These are phyloP conservation scores for Peromyscus maniculatus DNA, from an alignment of 2,113 vertebrate species.

Conservation along the genomic window DNA sequence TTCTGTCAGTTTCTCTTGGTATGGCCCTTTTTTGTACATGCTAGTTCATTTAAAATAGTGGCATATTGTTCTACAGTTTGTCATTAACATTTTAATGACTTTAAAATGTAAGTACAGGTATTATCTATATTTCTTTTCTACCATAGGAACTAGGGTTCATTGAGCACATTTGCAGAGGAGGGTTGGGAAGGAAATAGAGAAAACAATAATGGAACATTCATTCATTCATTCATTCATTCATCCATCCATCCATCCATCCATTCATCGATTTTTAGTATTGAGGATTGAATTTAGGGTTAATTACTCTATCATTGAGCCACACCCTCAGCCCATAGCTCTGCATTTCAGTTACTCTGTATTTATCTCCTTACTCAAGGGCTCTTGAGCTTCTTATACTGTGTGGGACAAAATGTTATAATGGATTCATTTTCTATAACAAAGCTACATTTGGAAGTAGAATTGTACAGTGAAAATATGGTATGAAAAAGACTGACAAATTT, in stretches of 20 bases:
- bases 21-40: not conserved
- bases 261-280: not conserved
- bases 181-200: not conserved
- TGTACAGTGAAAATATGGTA: slow-evolving; percentile 40
- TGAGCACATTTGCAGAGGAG: not conserved
- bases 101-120: not conserved
- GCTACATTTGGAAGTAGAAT: slow-evolving; percentile 29
- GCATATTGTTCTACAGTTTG: slow-evolving; percentile 3
- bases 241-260: not conserved
- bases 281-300: not conserved
- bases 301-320: not conserved
- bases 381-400: not conserved
- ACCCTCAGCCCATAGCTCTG: not conserved
- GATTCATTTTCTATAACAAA: slow-evolving; percentile 27
- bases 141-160: not conserved
- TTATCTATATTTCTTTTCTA: not conserved
- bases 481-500: slow-evolving; percentile 48
- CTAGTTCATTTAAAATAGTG: not conserved
- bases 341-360: slow-evolving; percentile 12
- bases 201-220: not conserved
- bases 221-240: not conserved
- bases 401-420: not conserved
- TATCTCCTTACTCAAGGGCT: not conserved
- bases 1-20: not conserved
- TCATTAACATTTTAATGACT: not conserved